Base-by-base conservation (phyloP, 2,888 invertebrate species). In the Amblyjoppa proteus region DNA sequence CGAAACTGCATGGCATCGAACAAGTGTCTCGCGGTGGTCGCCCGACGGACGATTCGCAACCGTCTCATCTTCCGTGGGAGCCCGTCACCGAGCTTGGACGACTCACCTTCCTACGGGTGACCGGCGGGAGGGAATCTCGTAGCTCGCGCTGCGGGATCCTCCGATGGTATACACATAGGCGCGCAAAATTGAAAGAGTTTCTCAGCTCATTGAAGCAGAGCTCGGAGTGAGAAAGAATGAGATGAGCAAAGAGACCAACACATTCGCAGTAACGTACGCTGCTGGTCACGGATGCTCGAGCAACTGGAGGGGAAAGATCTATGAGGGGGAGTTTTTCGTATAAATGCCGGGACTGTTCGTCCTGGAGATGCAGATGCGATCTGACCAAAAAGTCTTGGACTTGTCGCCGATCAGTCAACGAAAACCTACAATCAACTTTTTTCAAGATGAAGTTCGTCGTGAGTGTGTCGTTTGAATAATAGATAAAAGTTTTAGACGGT, bases 381-480 rank as follows among this genome's bases (percentile, higher is more conserved):
- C 91, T 91, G 91, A 91, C 91, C 89, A 90, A 92, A 91, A 90
- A 83, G 88, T 90, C 90, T 84, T 74, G 86, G 25, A 64, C 31
- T 61, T 38, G 49, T 73, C 71, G 49, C 61, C 87, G 34, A 49
- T 78, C 58, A 31, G 58, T 28, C 34, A 78, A 58, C 58, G 31
- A 31, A 69, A 82, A 77, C 53, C 68, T n/a, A 56, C 38, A 53
- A 53, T 25, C 49, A 41, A 64, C 28, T 66, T 31, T 51, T 51
- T 53, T 38, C 91, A 88, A 74, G 88, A 93, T 93, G 93, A 92
- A 92, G 90, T 91, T 90, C 89, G 83, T 91, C 93, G 93, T 93
- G 92, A 93, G 45, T 49, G 93, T 93, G 92, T 88, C 88, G 64
- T 71, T 51, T 80, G 49, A 31, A 45, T 25, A 28, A 41, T 41